Percentiles rank a stretch among this genome's conserved stretches.
phyloP scores from a whole-genome alignment of 2,113 vertebrate species.

The Xenopus tropicalis region UCB_Xtro_10.0 CM004447.2:112730001-112730500 shows the following conservation, averaged over 20 bases:
- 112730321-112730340: not conserved
- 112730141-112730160: conserved; percentile 59
- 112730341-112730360: not conserved
- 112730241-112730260: conserved; percentile 51
- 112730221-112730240: conserved; percentile 53
- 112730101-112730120: too few species aligned
- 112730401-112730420: not conserved
- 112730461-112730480: conserved; percentile 16
- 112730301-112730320: not conserved
- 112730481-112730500: conserved; percentile 19
- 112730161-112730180: conserved; percentile 63
- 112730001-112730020: too few species aligned
- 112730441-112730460: not conserved
- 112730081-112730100: too few species aligned
- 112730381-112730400: not conserved
- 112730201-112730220: conserved; percentile 58
- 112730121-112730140: too few species aligned
- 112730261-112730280: conserved; percentile 18
- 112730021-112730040: too few species aligned
- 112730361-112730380: not conserved
- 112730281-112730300: not conserved
- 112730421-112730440: conserved; percentile 4
- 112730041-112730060: too few species aligned
- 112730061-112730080: too few species aligned
- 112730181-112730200: conserved; percentile 63